Evolutionary conservation across 2,797 vertebrate genomes (phyloP).

Genomic region (Chromobotia macracanthus): DNA sequence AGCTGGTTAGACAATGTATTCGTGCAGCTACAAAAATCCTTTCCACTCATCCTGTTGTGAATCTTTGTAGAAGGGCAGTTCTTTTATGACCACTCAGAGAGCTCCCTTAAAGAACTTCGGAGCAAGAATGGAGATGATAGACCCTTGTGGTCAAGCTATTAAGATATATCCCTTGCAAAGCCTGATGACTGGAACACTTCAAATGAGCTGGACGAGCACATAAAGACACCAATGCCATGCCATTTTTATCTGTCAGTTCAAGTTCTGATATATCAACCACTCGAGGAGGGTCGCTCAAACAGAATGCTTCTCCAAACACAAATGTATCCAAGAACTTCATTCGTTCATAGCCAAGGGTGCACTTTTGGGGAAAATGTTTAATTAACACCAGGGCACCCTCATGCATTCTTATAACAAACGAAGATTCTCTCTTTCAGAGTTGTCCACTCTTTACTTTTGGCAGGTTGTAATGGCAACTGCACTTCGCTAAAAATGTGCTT

Average conservation of each 20-base stretch:
- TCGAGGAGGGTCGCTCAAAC: constrained; percentile 68
- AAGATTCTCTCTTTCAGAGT: constrained; percentile 63
- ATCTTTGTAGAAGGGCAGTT: constrained; percentile 80
- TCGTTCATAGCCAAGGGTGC: constrained; percentile 75
- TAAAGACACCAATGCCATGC: constrained; percentile 77
- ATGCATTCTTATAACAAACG: constrained; percentile 59
- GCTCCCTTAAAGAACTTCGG: constrained; percentile 80
- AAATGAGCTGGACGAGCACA: constrained; percentile 75
- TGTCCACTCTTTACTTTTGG: constrained; percentile 60
- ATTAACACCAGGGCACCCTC: constrained; percentile 81
- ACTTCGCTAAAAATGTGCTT: constrained; percentile 71
- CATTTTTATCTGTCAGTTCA: constrained; percentile 84
- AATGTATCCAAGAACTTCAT: constrained; percentile 58
- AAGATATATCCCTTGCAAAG: constrained; percentile 79
- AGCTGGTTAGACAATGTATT: constrained; percentile 81
- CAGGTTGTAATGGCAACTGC: constrained; percentile 61
- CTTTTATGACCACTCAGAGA: constrained; percentile 77
- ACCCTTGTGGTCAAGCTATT: constrained; percentile 82
- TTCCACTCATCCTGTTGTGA: constrained; percentile 79
- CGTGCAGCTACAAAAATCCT: constrained; percentile 77
- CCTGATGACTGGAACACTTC: constrained; percentile 82
- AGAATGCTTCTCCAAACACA: constrained; percentile 60
- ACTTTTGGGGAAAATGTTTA: constrained; percentile 78
- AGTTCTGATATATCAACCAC: constrained; percentile 84
- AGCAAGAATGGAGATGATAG: constrained; percentile 82